A percentile compares a stretch with the other conserved stretches of the same genome.
Evolutionary conservation across 2,888 invertebrate species (phyloP).

Genomic region (Rotaria magnacalcarata): DNA sequence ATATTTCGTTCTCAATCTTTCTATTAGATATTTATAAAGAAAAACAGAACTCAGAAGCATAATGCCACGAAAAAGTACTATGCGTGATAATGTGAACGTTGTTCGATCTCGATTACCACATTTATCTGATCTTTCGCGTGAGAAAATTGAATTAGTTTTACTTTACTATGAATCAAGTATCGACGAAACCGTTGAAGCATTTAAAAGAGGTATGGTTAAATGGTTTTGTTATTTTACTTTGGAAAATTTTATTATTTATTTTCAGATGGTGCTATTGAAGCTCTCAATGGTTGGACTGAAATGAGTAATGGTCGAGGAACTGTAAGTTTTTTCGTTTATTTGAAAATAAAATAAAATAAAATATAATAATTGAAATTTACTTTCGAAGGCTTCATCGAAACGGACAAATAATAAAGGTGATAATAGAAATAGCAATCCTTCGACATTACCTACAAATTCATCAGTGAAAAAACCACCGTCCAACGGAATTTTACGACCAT

Average conservation of each 20-base stretch:
- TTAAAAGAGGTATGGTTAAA: neutral
- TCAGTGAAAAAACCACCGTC: neutral
- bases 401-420: neutral
- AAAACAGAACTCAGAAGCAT: neutral
- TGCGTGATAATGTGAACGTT: conserved; percentile 3
- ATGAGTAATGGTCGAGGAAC: neutral
- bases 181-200: conserved; percentile 12
- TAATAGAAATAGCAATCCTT: neutral
- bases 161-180: conserved; percentile 29
- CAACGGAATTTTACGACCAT: neutral
- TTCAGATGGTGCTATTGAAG: conserved; percentile 6
- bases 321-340: neutral
- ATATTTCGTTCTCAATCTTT: neutral
- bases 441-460: neutral
- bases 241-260: neutral
- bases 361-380: too few relatives aligned
- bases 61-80: conserved; percentile 15
- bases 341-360: neutral
- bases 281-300: conserved; percentile 24
- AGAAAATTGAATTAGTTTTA: conserved; percentile 28
- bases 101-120: neutral
- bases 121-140: conserved; percentile 24
- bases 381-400: neutral
- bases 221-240: too few relatives aligned
- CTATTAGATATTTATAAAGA: neutral